phyloP scores from a whole-genome alignment of 2,113 vertebrate species.

The Embiotoca jacksoni region DNA sequence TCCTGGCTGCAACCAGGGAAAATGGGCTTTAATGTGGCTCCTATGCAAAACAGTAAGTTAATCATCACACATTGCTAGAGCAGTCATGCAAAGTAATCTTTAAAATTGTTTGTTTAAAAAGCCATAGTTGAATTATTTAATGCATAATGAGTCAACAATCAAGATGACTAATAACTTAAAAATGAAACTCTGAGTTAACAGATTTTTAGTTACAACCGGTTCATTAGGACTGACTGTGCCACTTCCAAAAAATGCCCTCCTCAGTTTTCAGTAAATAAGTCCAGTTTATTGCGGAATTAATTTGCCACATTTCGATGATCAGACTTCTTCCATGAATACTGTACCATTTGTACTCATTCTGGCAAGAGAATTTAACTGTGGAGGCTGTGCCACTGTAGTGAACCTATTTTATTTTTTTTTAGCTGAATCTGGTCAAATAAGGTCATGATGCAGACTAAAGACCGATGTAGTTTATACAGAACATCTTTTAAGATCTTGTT shows the following conservation, averaged over 20 bases:
- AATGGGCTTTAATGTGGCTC: no score
- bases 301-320: background rate
- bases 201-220: no score
- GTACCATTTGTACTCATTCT: background rate
- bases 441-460: slow-evolving; percentile 16
- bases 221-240: background rate
- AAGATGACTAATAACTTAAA: no score
- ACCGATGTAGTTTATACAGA: background rate
- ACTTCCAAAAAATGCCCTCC: background rate
- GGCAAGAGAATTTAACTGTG: background rate
- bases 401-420: slow-evolving; percentile 15
- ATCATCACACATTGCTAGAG: no score
- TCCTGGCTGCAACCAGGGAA: no score
- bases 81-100: no score
- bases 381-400: background rate
- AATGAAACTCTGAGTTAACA: no score
- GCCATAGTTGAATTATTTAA: no score
- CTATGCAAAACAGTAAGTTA: no score
- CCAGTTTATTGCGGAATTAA: background rate
- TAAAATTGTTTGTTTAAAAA: no score
- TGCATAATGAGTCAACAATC: no score
- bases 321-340: background rate
- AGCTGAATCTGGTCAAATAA: slow-evolving; percentile 29
- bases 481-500: slow-evolving; percentile 3
- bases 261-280: background rate